Conservation (phyloP, 2,113 vertebrate genomes). For the Vidua macroura region DNA sequence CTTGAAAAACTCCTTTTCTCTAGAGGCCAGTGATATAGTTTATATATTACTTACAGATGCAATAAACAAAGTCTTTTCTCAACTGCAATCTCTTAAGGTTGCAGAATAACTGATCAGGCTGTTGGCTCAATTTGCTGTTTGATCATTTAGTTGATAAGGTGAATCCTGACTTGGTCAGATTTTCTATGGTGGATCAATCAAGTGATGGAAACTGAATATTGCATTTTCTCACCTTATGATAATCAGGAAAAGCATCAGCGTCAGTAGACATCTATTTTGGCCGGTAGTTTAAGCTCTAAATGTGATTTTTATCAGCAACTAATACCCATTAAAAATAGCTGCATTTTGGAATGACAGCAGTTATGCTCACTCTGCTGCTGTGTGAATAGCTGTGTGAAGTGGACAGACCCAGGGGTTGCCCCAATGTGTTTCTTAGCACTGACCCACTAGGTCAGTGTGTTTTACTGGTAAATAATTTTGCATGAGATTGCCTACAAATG, state of each 20-base stretch:
- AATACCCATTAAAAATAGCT: not conserved
- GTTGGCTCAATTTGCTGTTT: constrained; percentile 17
- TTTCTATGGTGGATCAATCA: not conserved
- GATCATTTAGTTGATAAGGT: constrained; percentile 35
- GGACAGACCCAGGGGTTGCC: not conserved
- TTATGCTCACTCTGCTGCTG: not conserved
- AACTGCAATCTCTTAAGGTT: not conserved
- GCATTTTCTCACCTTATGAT: constrained; percentile 3
- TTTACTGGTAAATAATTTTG: not conserved
- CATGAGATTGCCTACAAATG: not conserved
- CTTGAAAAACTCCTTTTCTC: constrained; percentile 12
- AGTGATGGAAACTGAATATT: not conserved
- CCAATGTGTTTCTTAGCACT: not conserved
- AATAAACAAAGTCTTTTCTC: not conserved
- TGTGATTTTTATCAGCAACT: not conserved
- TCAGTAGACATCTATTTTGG: not conserved
- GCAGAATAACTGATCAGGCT: not conserved
- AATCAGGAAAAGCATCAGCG: not conserved
- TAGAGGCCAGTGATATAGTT: not conserved
- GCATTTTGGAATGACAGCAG: not conserved
- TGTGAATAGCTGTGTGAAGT: not conserved
- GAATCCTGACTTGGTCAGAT: constrained; percentile 16
- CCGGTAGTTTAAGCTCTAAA: constrained; percentile 24
- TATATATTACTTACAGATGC: constrained; percentile 2
- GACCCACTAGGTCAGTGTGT: not conserved